These are phyloP conservation scores for Hemaris fuciformis DNA, from an alignment of 2,888 invertebrate genomes.

Conservation along the genomic window DNA sequence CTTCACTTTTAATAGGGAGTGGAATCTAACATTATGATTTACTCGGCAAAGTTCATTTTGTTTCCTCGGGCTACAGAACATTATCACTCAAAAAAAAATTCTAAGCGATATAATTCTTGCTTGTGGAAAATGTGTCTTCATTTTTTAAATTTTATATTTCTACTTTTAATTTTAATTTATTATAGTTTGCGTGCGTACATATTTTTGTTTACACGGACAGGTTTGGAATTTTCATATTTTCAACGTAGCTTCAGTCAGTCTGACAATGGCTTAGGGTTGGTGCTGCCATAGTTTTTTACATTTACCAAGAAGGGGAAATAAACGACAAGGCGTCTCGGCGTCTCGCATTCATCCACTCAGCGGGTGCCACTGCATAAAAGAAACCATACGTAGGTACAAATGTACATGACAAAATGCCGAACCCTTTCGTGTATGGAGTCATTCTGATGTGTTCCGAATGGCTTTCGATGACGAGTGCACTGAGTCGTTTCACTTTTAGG, in stretches of 20 bases:
- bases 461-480: slow-evolving; percentile 77
- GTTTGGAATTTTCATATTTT: slow-evolving; percentile 48
- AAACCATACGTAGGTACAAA: slow-evolving; percentile 51
- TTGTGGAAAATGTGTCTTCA: not conserved
- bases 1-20: slow-evolving; percentile 66
- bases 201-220: slow-evolving; percentile 20
- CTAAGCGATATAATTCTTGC: not conserved
- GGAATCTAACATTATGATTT: slow-evolving; percentile 56
- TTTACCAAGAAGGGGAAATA: slow-evolving; percentile 70
- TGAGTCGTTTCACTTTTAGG: slow-evolving; percentile 71
- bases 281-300: slow-evolving; percentile 66
- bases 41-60: slow-evolving; percentile 49
- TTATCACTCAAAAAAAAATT: slow-evolving; percentile 17
- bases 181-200: not conserved
- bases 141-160: not conserved
- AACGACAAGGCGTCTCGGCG: slow-evolving; percentile 60
- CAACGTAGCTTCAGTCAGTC: slow-evolving; percentile 67
- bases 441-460: slow-evolving; percentile 70
- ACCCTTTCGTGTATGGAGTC: slow-evolving; percentile 60
- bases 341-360: slow-evolving; percentile 76
- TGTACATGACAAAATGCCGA: slow-evolving; percentile 24
- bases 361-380: slow-evolving; percentile 66
- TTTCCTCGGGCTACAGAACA: slow-evolving; percentile 33
- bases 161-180: not conserved
- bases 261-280: slow-evolving; percentile 65